Percentiles rank a stretch among this genome's conserved stretches.
phyloP scores from a whole-genome alignment of 92 coral and sea anemone species.

The Porites cylindrica region DNA sequence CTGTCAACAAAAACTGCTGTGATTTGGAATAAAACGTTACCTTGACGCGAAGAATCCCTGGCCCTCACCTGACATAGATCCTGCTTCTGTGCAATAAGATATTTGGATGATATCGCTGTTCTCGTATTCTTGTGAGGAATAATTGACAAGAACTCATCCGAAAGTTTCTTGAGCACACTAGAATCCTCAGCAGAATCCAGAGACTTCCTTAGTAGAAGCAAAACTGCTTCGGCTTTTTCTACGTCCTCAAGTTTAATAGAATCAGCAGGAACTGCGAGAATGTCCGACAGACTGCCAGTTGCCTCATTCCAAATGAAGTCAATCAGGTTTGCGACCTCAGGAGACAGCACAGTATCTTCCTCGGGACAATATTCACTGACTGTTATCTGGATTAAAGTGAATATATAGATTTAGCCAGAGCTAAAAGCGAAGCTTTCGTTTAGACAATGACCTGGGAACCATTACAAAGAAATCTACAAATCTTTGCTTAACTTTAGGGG shows the following conservation, averaged over 20 bases:
- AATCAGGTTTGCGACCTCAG: constrained; percentile 76
- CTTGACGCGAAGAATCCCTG: too few species aligned
- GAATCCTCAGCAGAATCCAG: constrained; percentile 40
- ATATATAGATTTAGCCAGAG: neutral
- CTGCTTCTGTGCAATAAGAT: constrained; percentile 88
- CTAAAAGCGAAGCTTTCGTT: too few species aligned
- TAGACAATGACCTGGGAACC: too few species aligned
- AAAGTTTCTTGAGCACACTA: constrained; percentile 46
- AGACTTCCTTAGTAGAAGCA: constrained; percentile 71
- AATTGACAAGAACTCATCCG: constrained; percentile 83
- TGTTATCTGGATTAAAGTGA: constrained; percentile 47
- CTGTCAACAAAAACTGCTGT: neutral
- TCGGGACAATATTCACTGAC: constrained; percentile 49
- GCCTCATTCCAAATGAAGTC: constrained; percentile 95
- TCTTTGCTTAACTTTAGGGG: too few species aligned
- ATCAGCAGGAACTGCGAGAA: constrained; percentile 76
- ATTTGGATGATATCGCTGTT: constrained; percentile 56
- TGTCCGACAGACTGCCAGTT: constrained; percentile 74
- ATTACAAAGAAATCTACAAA: too few species aligned
- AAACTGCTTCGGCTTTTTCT: constrained; percentile 90
- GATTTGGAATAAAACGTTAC: neutral
- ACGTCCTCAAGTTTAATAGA: constrained; percentile 84
- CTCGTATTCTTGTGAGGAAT: constrained; percentile 73
- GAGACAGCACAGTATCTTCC: constrained; percentile 69
- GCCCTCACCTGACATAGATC: constrained; percentile 92